A percentile compares a stretch with the other conserved stretches of the same genome.
Evolutionary conservation across 2,797 vertebrate genomes (phyloP).

Genomic region (Prionace glauca): DNA sequence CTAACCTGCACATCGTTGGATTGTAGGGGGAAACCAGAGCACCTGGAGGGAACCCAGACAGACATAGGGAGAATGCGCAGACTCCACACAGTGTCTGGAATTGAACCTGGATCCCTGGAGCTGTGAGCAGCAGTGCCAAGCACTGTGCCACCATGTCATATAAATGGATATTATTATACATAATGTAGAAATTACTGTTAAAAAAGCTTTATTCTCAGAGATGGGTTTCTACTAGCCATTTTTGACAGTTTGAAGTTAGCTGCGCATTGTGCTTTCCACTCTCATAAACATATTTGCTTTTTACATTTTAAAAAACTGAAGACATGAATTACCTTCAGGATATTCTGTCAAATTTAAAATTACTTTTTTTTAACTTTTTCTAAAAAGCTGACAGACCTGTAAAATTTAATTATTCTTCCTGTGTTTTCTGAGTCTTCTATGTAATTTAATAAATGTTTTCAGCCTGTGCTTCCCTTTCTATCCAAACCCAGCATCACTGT

Average conservation of each 20-base stretch:
- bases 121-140: no score
- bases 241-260: not conserved
- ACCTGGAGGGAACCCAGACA: no score
- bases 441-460: not conserved
- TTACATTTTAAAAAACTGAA: not conserved
- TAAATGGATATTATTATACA: not conserved
- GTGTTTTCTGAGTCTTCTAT: not conserved
- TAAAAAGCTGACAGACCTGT: not conserved
- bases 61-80: no score
- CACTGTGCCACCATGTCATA: no score
- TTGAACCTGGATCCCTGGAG: no score
- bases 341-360: conserved; percentile 17
- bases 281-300: not conserved
- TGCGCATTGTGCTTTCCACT: not conserved
- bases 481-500: not conserved
- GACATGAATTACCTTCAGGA: not conserved
- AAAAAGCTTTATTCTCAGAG: not conserved
- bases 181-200: not conserved
- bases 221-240: not conserved
- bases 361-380: not conserved
- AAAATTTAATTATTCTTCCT: not conserved
- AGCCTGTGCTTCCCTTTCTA: not conserved
- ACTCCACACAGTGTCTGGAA: no score
- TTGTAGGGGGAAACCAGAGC: no score
- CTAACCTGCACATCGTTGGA: no score